phyloP scores from a whole-genome alignment of 1,140 invertebrate species.

The Procambarus virginalis region DNA sequence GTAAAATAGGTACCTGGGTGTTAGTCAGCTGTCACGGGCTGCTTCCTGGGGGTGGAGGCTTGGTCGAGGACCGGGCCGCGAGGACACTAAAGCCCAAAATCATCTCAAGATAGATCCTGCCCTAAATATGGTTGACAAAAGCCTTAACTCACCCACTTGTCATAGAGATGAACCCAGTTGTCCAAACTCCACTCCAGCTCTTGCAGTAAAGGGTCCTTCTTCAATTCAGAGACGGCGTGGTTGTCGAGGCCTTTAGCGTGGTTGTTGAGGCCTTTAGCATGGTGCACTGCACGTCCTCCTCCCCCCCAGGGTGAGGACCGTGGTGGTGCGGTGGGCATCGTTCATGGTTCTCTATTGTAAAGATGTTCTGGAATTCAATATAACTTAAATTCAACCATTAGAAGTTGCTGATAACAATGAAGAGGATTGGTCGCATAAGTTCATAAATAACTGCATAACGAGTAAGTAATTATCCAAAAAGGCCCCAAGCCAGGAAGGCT shows the following conservation, averaged over 20 bases:
- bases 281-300: slow-evolving; percentile 36
- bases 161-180: slow-evolving; percentile 31
- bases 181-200: slow-evolving; percentile 24
- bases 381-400: too few relatives aligned
- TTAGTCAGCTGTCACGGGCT: too few relatives aligned
- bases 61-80: too few relatives aligned
- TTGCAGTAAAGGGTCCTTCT: slow-evolving; percentile 15
- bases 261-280: neutral
- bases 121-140: too few relatives aligned
- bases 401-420: too few relatives aligned
- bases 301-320: neutral
- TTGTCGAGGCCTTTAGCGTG: neutral
- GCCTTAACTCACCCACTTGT: slow-evolving; percentile 11
- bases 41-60: too few relatives aligned
- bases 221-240: neutral
- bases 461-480: too few relatives aligned
- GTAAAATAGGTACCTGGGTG: too few relatives aligned
- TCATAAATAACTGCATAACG: too few relatives aligned
- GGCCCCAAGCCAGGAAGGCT: too few relatives aligned
- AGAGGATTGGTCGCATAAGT: too few relatives aligned
- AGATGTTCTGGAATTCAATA: neutral
- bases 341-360: neutral
- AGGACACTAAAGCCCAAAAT: too few relatives aligned
- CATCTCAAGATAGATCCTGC: neutral
- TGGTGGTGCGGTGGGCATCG: neutral